Conservation (phyloP, 2,888 invertebrate genomes). For the Zonitis immaculata region DNA sequence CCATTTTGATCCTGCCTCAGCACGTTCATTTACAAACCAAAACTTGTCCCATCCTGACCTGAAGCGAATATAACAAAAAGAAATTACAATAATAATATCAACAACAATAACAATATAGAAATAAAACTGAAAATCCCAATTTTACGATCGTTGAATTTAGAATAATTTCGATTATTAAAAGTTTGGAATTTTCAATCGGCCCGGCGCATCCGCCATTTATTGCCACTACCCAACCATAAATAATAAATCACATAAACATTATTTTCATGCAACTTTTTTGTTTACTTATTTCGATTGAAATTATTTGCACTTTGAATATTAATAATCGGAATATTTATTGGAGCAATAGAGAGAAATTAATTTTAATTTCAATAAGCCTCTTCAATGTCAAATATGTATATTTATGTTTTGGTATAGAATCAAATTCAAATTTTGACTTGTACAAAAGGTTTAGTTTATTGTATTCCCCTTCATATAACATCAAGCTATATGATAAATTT, state of each 20-base stretch:
- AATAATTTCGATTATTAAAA: conserved; percentile 8
- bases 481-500: conserved; percentile 30
- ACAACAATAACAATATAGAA: too few relatives aligned
- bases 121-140: not conserved
- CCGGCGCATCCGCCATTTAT: conserved; percentile 5
- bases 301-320: too few relatives aligned
- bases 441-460: conserved; percentile 33
- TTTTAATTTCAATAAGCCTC: too few relatives aligned
- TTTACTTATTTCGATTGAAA: too few relatives aligned
- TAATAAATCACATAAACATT: not conserved
- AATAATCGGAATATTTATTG: too few relatives aligned
- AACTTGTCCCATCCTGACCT: not conserved
- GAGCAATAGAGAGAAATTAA: too few relatives aligned
- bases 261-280: not conserved
- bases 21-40: conserved; percentile 8
- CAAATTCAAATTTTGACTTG: conserved; percentile 34
- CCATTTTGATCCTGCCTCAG: conserved; percentile 14
- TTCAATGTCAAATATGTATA: too few relatives aligned
- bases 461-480: conserved; percentile 34
- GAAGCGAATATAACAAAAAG: not conserved
- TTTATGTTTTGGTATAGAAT: not conserved
- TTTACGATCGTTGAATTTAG: not conserved
- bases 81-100: not conserved
- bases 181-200: conserved; percentile 7
- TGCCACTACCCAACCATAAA: not conserved